Conservation (phyloP, 2,797 vertebrate genomes). For the Anguilla pacifica region DNA sequence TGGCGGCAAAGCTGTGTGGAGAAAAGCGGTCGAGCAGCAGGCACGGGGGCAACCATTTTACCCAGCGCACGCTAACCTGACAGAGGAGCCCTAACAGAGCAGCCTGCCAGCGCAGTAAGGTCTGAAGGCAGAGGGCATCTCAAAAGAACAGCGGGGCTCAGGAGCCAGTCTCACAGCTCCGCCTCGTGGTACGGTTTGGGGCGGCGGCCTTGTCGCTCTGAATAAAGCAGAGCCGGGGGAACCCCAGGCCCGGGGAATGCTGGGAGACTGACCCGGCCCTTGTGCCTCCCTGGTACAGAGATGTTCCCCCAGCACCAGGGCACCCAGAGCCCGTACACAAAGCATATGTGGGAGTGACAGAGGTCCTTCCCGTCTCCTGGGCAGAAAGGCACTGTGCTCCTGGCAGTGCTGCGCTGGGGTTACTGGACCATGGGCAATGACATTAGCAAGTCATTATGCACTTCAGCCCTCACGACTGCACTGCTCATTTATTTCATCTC, state of each 20-base stretch:
- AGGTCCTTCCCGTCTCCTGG: background rate
- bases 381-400: background rate
- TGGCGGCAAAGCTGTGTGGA: too few species aligned
- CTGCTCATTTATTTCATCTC: background rate
- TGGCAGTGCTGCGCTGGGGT: background rate
- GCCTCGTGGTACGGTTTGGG: slow-evolving; percentile 46
- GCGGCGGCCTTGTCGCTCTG: slow-evolving; percentile 48
- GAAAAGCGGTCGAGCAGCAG: background rate
- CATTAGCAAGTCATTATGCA: slow-evolving; percentile 12
- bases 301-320: slow-evolving; percentile 17
- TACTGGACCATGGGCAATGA: slow-evolving; percentile 6
- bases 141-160: slow-evolving; percentile 19
- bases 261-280: slow-evolving; percentile 23
- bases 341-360: slow-evolving; percentile 34
- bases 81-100: background rate
- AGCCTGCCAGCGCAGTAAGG: background rate
- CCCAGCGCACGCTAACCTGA: background rate
- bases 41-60: background rate
- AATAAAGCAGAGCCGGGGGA: slow-evolving; percentile 50
- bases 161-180: slow-evolving; percentile 36
- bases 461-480: background rate
- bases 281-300: background rate
- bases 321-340: slow-evolving; percentile 11
- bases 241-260: slow-evolving; percentile 31
- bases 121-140: slow-evolving; percentile 1